Evolutionary conservation across 2,888 invertebrate genomes (phyloP), one percentile per base, ranked within the genome.

Genomic region (Aethes cnicana): DNA sequence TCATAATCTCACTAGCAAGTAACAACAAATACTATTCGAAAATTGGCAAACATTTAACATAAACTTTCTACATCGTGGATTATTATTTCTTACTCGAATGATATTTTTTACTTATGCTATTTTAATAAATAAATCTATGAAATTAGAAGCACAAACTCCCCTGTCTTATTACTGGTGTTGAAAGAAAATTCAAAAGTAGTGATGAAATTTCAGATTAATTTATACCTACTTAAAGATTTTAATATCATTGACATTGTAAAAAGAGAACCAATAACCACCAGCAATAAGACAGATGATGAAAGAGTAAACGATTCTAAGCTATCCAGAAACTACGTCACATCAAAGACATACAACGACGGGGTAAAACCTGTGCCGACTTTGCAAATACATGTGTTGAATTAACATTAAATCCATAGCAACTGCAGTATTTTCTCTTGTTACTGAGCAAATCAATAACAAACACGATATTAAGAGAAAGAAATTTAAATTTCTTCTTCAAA

Each of bases 11-110:
- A 64, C 63, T 67, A 69, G 49, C 69, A 64, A 56, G 66, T 61
- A 69, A 66, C 68, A 63, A 49, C 56, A 54, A 63, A 73, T 64
- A 72, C 53, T 58, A 67, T 68, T 72, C 64, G 55, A 69, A 72
- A 75, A 69, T 62, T 69, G 61, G 57, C 70, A 59, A 58, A 62
- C 52, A 54, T 37, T 50, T 20, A 39, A 63, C 63, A 60, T 53
- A 55, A 54, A 18, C 4, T 21, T 42, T 21, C 36, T 21, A 44
- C 37, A 37, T 25, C 4, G n/a, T 14, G 32, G 9, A 25, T 23
- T 44, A 50, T 44, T 25, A 37, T 50, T 44, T 44, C 52, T 52
- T 39, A 52, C 4, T 39, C 44, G 52, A 46, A 46, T 52, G 52
- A 52, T 46, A 52, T 52, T 39, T 17, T 23, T 41, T 16, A 37